These are phyloP conservation scores for Hoplodrina ambigua DNA, from an alignment of 2,888 invertebrate genomes.

Conservation along the genomic window DNA sequence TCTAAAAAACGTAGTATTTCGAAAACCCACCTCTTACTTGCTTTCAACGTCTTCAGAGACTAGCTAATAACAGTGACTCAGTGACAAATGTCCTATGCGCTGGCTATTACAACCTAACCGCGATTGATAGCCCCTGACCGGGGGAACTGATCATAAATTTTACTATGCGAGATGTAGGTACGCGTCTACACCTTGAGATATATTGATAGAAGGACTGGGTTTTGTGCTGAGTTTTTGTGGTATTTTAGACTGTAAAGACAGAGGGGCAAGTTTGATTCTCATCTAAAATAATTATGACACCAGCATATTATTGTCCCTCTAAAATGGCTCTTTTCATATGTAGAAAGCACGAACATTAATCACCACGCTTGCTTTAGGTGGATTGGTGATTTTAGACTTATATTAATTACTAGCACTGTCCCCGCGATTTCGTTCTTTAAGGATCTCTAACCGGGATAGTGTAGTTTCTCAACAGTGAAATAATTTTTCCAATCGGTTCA, in stretches of 20 bases:
- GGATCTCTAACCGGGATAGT: too few relatives aligned
- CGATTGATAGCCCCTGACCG: constrained; percentile 79
- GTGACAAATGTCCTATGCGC: constrained; percentile 76
- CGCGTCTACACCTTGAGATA: constrained; percentile 39
- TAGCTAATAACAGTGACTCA: constrained; percentile 60
- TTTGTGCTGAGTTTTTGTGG: background rate
- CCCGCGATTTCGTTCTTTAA: too few relatives aligned
- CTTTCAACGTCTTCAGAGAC: constrained; percentile 47
- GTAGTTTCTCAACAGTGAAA: too few relatives aligned
- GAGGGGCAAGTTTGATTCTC: too few relatives aligned
- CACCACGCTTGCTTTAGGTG: too few relatives aligned
- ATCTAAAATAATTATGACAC: too few relatives aligned
- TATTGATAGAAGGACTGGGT: constrained; percentile 15
- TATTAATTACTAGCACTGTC: too few relatives aligned
- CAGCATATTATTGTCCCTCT: too few relatives aligned
- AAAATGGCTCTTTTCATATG: too few relatives aligned
- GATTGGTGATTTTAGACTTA: too few relatives aligned
- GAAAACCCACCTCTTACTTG: background rate
- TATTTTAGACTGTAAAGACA: background rate
- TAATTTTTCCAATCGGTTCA: too few relatives aligned
- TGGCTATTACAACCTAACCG: constrained; percentile 81
- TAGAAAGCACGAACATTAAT: too few relatives aligned
- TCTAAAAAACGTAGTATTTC: background rate
- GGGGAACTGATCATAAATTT: constrained; percentile 77
- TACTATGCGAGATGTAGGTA: constrained; percentile 64